Conservation (phyloP, 2,113 vertebrate genomes). For the Gavia stellata region DNA sequence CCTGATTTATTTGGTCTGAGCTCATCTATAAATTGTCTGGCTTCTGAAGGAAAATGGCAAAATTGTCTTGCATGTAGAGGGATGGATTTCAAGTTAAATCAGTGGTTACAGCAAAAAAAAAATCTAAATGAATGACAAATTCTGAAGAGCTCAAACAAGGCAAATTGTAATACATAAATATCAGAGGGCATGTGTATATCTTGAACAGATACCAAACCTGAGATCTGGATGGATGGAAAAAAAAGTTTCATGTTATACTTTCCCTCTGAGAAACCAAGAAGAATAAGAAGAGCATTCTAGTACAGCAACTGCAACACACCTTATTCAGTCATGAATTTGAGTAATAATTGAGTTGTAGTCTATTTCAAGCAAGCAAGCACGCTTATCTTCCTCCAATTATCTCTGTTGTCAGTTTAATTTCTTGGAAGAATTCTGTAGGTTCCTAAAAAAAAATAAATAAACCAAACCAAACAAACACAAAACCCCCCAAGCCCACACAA, state of each 20-base stretch:
- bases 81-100: constrained; percentile 46
- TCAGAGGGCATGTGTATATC: neutral
- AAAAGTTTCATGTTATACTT: neutral
- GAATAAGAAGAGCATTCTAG: neutral
- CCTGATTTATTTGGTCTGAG: constrained; percentile 64
- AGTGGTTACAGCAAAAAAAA: constrained; percentile 16
- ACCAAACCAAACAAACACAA: neutral
- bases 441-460: neutral
- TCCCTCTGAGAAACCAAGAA: neutral
- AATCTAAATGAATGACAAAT: neutral
- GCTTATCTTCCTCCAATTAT: neutral
- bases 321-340: neutral
- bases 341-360: neutral
- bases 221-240: neutral
- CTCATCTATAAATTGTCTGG: constrained; percentile 64
- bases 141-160: neutral
- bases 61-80: constrained; percentile 32
- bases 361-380: neutral
- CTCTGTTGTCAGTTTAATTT: neutral
- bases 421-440: neutral
- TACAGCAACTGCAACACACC: neutral
- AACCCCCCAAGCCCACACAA: neutral
- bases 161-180: neutral
- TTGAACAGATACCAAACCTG: neutral
- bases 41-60: constrained; percentile 62